Conservation (phyloP, 2,888 invertebrate species). For the Eumerus sabulonum region DNA sequence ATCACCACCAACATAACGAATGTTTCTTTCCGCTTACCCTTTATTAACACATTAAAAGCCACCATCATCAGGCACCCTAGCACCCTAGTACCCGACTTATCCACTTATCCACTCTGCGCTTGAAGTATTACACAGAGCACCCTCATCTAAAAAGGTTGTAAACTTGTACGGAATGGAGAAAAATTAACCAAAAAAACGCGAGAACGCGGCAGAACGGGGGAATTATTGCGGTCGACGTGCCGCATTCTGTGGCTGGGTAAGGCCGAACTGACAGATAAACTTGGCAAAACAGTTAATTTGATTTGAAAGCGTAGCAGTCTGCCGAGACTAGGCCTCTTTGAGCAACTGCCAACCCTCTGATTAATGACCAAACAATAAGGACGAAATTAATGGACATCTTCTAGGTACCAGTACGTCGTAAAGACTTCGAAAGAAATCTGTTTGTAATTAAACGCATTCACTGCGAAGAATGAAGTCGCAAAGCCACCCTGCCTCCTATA, state of each 20-base stretch:
- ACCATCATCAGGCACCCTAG: conserved; percentile 11
- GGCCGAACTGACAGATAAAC: too few relatives aligned
- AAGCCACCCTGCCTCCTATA: conserved; percentile 2
- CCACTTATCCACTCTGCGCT: conserved; percentile 1
- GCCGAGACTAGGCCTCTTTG: too few relatives aligned
- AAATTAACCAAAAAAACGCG: conserved; percentile 14
- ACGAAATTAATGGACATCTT: background rate
- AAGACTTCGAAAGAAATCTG: conserved; percentile 14
- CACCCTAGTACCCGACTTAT: conserved; percentile 2
- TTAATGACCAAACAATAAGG: conserved; percentile 15
- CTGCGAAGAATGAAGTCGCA: conserved; percentile 27
- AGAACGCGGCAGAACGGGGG: conserved; percentile 1
- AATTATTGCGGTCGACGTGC: background rate
- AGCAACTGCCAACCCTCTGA: too few relatives aligned
- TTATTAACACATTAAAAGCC: conserved; percentile 59
- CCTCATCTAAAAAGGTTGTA: conserved; percentile 43
- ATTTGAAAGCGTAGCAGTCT: too few relatives aligned
- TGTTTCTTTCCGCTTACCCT: conserved; percentile 43
- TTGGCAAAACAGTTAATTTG: too few relatives aligned
- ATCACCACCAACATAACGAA: conserved; percentile 51
- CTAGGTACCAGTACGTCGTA: conserved; percentile 4
- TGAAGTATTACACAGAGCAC: conserved; percentile 42
- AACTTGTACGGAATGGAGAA: conserved; percentile 29
- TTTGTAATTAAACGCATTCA: conserved; percentile 41
- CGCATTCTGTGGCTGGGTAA: too few relatives aligned